Evolutionary conservation across 2,888 invertebrate genomes (phyloP).

Genomic region (Spatulosminthurus flaviceps): DNA sequence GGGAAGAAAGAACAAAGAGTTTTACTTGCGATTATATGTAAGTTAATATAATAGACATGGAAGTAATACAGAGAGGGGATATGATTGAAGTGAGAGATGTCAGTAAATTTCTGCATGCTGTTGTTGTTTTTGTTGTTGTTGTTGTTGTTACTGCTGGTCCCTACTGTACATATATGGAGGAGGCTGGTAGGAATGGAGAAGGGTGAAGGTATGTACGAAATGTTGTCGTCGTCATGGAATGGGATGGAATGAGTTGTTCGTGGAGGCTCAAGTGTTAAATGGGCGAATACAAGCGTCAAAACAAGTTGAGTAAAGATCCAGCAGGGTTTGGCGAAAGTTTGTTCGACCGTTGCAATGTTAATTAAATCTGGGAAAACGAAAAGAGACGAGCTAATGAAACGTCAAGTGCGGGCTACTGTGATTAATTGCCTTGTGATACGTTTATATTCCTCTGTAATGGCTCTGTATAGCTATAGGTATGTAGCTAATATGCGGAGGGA

Average conservation of each 20-base stretch:
- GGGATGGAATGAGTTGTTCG: constrained; percentile 55
- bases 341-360: constrained; percentile 64
- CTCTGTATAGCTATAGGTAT: not conserved
- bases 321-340: constrained; percentile 62
- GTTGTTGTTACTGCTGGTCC: constrained; percentile 11
- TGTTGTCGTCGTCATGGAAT: constrained; percentile 36
- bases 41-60: not conserved
- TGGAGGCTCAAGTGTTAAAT: constrained; percentile 61
- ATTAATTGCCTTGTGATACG: constrained; percentile 64
- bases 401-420: constrained; percentile 64
- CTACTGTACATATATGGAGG: not conserved
- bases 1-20: constrained; percentile 36
- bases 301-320: constrained; percentile 60
- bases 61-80: constrained; percentile 27
- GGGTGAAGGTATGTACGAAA: not conserved
- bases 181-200: not conserved
- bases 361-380: constrained; percentile 64
- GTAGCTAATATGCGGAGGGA: not conserved
- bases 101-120: not conserved
- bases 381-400: constrained; percentile 64
- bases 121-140: not conserved
- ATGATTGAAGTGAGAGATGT: constrained; percentile 30
- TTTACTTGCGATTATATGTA: constrained; percentile 10
- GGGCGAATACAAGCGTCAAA: constrained; percentile 62
- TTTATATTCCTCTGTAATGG: constrained; percentile 55